Evolutionary conservation across 2,888 invertebrate genomes (phyloP).

Genomic region (Yponomeuta cagnagella): DNA sequence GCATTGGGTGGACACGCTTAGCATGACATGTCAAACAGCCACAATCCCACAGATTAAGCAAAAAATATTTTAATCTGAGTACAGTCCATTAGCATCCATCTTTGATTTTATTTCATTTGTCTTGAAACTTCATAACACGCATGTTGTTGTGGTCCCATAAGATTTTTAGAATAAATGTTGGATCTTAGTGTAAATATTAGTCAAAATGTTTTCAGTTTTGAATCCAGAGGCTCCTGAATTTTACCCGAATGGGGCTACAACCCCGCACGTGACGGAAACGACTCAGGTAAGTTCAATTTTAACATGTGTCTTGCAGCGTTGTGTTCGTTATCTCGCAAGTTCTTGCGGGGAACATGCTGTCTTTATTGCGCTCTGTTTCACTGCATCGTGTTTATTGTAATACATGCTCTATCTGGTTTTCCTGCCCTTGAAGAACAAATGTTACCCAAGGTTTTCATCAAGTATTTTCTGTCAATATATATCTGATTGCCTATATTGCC

Average conservation of each 20-base stretch:
- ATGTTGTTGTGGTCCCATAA: background rate
- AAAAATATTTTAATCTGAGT: no score
- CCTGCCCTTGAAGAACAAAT: background rate
- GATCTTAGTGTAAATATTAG: background rate
- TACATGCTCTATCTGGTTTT: background rate
- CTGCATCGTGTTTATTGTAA: background rate
- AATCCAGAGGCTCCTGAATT: slow-evolving; percentile 66
- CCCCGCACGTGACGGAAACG: slow-evolving; percentile 41
- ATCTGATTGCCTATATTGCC: background rate
- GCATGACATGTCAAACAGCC: no score
- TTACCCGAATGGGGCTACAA: slow-evolving; percentile 45
- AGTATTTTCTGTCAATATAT: background rate
- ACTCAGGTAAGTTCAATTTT: slow-evolving; percentile 40
- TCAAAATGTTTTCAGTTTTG: slow-evolving; percentile 51
- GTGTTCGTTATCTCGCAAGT: background rate
- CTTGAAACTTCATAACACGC: slow-evolving; percentile 2
- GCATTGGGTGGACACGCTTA: no score
- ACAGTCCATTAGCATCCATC: background rate
- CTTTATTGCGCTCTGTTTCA: background rate
- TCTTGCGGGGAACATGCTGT: background rate
- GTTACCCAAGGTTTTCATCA: background rate
- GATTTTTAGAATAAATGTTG: background rate
- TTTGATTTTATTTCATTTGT: background rate
- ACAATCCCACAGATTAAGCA: no score
- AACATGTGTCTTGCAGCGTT: background rate